A percentile compares a stretch with the other conserved stretches of the same genome.
Evolutionary conservation across 2,797 vertebrate genomes (phyloP).

Genomic region (Staurois parvus): DNA sequence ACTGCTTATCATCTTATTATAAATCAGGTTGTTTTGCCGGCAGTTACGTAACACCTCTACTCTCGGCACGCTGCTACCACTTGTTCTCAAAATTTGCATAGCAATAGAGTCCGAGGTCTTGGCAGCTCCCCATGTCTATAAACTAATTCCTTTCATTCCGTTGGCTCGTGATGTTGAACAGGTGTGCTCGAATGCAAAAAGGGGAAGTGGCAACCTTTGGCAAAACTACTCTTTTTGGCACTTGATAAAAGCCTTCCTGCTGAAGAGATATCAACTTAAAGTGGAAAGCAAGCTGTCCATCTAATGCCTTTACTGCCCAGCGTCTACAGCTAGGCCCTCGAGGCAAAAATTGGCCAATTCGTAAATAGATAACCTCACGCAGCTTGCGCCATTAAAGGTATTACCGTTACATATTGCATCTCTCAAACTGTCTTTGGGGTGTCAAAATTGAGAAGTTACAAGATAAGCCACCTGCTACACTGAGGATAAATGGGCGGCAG

Average conservation of each 20-base stretch:
- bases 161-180: slow-evolving; percentile 58
- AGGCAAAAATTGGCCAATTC: slow-evolving; percentile 46
- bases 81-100: slow-evolving; percentile 41
- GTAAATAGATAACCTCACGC: slow-evolving; percentile 46
- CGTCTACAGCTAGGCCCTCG: slow-evolving; percentile 31
- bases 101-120: slow-evolving; percentile 43
- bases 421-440: slow-evolving; percentile 57
- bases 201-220: slow-evolving; percentile 55
- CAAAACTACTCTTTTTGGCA: slow-evolving; percentile 52
- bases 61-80: slow-evolving; percentile 5
- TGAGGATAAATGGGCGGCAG: slow-evolving; percentile 11
- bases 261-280: slow-evolving; percentile 54
- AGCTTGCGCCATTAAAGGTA: slow-evolving; percentile 49
- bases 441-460: slow-evolving; percentile 56
- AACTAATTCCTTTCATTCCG: slow-evolving; percentile 56
- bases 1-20: slow-evolving; percentile 35
- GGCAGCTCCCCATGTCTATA: slow-evolving; percentile 51
- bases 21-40: slow-evolving; percentile 50
- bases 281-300: slow-evolving; percentile 60
- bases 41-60: slow-evolving; percentile 36
- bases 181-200: slow-evolving; percentile 60
- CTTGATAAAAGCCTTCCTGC: slow-evolving; percentile 38
- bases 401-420: slow-evolving; percentile 57
- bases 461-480: slow-evolving; percentile 55
- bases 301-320: slow-evolving; percentile 58